Evolutionary conservation across 2,113 vertebrate genomes (phyloP), one percentile per base, ranked within the genome.

Genomic region (Cyphomyrus plagiostoma): DNA sequence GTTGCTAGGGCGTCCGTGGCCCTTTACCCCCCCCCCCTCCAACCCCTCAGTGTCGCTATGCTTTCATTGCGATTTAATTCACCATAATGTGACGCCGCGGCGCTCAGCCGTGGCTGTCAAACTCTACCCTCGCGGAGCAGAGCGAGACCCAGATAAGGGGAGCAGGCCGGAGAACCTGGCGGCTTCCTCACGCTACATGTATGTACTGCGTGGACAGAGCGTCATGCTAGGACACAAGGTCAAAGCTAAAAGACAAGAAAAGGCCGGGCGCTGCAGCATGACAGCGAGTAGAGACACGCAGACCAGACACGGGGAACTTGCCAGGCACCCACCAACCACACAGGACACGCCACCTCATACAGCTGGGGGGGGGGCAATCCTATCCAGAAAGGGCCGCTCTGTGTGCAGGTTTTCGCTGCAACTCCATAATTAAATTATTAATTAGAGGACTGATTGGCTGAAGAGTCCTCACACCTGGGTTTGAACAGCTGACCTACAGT

Each of bases 1-100:
- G 83, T 50, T 86, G 46, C 83, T 86, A 86, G 45, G 83, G n/a
- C 4, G 10, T 86, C 48, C 10, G 83, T 10, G 11, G n/a, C 83
- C 83, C n/a, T n/a, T 26, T 45, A 23, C 11, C 21, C n/a, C 21
- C 46, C 45, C 42, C 39, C 9, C 13, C 9, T 4, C 21, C 21
- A 48, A 11, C 6, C 58, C 62, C 62, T 26, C 26, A 70, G 23
- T 13, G n/a, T 3, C n/a, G 83, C 48, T 49, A 86, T 15, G 83
- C 83, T n/a, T 50, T 49, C 83, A 49, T 26, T 86, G 83, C 48
- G 46, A 86, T 86, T 86, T 86, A 86, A 48, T 86, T 86, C 48
- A 46, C 83, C n/a, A 46, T 48, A n/a, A 86, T 86, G 48, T 49
- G 45, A 49, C 45, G 50, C 83, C n/a, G 1, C 5, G 48, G 83